Conservation (phyloP, 2,888 invertebrate genomes). For the Lycia hirtaria region DNA sequence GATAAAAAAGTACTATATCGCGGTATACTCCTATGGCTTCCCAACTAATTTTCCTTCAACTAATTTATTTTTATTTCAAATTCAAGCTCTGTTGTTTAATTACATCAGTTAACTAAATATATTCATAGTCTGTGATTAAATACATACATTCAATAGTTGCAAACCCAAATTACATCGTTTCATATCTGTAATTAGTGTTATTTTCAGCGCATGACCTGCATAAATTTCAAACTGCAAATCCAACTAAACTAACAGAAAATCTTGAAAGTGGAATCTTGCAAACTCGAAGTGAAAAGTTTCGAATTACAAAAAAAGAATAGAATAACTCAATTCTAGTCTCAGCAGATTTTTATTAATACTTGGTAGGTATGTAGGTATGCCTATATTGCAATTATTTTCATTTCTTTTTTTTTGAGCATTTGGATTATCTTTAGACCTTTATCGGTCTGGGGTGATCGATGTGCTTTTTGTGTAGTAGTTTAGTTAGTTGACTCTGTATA, state of each 20-base stretch:
- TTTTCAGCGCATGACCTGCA: constrained; percentile 28
- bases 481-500: no score
- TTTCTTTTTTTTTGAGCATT: neutral
- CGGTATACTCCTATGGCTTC: no score
- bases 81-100: no score
- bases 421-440: no score
- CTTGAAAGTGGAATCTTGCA: constrained; percentile 11
- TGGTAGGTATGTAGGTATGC: constrained; percentile 10
- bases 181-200: constrained; percentile 10
- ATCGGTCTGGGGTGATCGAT: no score
- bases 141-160: constrained; percentile 16
- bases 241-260: constrained; percentile 3
- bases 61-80: no score
- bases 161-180: neutral
- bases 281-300: constrained; percentile 30
- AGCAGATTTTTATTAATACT: constrained; percentile 31
- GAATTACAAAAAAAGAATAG: constrained; percentile 30
- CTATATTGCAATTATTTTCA: neutral
- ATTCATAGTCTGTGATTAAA: neutral
- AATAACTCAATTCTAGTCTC: constrained; percentile 36
- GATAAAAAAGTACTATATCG: no score
- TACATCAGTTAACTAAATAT: neutral
- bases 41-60: no score
- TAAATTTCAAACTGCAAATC: constrained; percentile 19
- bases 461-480: no score